phyloP scores from a whole-genome alignment of 2,113 vertebrate genomes.

The Corydoras maculifer region DNA sequence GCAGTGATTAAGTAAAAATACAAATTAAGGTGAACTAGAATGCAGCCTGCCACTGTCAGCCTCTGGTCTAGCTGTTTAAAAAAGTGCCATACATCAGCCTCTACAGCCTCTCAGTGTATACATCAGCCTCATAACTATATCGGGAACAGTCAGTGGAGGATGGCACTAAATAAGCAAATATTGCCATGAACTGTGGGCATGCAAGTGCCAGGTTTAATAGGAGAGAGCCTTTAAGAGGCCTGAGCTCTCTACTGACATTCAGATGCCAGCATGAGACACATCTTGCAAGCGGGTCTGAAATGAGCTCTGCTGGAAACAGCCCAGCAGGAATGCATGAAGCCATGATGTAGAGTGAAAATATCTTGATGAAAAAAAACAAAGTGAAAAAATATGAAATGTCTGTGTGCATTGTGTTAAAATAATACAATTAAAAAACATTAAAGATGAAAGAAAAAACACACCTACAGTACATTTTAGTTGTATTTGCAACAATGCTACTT shows the following conservation, averaged over 20 bases:
- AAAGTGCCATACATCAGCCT: constrained; percentile 56
- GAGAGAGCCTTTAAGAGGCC: constrained; percentile 1
- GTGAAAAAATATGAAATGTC: background rate
- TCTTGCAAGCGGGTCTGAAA: constrained; percentile 33
- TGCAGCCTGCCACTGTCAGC: constrained; percentile 48
- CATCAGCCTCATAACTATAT: constrained; percentile 53
- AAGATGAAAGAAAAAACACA: constrained; percentile 10
- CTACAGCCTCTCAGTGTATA: constrained; percentile 10
- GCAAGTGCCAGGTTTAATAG: constrained; percentile 14
- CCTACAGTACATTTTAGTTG: background rate
- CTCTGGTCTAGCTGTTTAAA: constrained; percentile 56
- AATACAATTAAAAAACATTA: background rate
- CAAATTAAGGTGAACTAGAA: constrained; percentile 23
- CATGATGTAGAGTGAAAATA: constrained; percentile 29
- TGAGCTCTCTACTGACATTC: constrained; percentile 27
- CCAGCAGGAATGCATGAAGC: constrained; percentile 14
- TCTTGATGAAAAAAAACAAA: background rate
- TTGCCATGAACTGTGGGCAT: background rate
- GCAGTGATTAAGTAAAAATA: background rate
- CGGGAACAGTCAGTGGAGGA: constrained; percentile 52
- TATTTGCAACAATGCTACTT: too few relatives aligned
- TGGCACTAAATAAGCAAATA: constrained; percentile 6
- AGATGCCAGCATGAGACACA: constrained; percentile 22
- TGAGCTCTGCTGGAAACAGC: constrained; percentile 33
- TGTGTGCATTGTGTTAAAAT: background rate